These are phyloP conservation scores for Lypha dubia DNA, from an alignment of 2,888 invertebrate species.

Conservation along the genomic window DNA sequence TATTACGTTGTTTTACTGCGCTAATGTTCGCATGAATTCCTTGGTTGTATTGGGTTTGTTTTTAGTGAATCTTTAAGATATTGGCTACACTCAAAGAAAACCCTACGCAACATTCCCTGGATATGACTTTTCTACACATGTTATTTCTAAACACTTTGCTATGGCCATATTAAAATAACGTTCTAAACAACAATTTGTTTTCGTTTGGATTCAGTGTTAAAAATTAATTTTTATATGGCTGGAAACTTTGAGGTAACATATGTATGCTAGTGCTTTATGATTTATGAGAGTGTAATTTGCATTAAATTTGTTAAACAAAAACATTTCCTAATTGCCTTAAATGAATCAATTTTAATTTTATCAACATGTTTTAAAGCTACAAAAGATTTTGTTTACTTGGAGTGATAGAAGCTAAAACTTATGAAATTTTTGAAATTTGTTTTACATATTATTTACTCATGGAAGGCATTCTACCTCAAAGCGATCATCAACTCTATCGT, in stretches of 20 bases:
- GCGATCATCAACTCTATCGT: no score
- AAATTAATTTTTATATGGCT: constrained; percentile 44
- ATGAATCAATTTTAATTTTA: not conserved
- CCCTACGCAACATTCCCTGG: no score
- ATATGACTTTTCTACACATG: no score
- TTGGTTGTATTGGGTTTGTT: constrained; percentile 26
- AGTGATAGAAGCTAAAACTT: no score
- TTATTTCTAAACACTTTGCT: no score
- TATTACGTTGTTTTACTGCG: constrained; percentile 48
- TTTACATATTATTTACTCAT: no score
- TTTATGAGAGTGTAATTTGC: constrained; percentile 39
- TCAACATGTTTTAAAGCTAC: not conserved
- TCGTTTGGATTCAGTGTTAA: constrained; percentile 17
- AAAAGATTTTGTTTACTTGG: not conserved
- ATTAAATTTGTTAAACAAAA: constrained; percentile 2
- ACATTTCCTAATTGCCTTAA: not conserved
- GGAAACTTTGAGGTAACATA: constrained; percentile 58
- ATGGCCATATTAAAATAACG: not conserved
- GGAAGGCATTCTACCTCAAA: no score
- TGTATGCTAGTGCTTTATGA: constrained; percentile 58
- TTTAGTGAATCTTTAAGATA: constrained; percentile 32
- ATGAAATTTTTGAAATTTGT: no score
- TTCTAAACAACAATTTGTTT: constrained; percentile 1
- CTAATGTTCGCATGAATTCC: constrained; percentile 17
- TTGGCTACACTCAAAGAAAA: constrained; percentile 33